Evolutionary conservation across 2,113 vertebrate species (phyloP).

Genomic region (Gallinago media): DNA sequence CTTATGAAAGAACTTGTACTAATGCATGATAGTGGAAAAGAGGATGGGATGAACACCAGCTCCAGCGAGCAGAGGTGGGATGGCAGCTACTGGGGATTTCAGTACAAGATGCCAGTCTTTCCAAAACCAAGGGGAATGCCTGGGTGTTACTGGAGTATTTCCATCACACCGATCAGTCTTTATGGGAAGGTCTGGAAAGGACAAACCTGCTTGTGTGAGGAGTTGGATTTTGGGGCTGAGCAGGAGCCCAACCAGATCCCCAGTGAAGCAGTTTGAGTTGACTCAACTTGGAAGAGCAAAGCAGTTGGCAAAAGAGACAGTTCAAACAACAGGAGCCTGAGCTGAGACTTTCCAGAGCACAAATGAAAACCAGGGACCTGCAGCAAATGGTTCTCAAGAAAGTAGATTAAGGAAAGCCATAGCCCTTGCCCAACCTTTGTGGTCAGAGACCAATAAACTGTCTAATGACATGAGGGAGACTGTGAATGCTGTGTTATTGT

Average conservation of each 20-base stretch:
- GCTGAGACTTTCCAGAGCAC: neutral
- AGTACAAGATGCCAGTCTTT: fast-evolving
- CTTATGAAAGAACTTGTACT: fast-evolving
- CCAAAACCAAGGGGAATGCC: neutral
- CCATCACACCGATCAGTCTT: neutral
- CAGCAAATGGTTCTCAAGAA: neutral
- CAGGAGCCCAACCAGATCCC: neutral
- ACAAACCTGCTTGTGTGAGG: neutral
- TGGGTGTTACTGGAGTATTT: neutral
- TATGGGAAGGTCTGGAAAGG: neutral
- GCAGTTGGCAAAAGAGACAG: neutral
- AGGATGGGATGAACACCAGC: fast-evolving
- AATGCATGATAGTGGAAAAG: fast-evolving
- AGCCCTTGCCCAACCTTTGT: neutral
- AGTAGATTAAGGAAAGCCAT: neutral
- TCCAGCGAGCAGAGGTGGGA: neutral
- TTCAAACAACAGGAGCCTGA: neutral
- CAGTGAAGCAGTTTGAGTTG: neutral
- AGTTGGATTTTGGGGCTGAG: neutral
- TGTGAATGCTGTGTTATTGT: neutral
- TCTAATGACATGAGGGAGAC: neutral
- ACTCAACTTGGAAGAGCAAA: neutral
- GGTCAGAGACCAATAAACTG: neutral
- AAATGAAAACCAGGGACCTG: neutral
- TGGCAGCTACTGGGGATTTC: neutral